Base-by-base conservation (phyloP, 2,797 vertebrate genomes). In the Poecilia velifera region DNA sequence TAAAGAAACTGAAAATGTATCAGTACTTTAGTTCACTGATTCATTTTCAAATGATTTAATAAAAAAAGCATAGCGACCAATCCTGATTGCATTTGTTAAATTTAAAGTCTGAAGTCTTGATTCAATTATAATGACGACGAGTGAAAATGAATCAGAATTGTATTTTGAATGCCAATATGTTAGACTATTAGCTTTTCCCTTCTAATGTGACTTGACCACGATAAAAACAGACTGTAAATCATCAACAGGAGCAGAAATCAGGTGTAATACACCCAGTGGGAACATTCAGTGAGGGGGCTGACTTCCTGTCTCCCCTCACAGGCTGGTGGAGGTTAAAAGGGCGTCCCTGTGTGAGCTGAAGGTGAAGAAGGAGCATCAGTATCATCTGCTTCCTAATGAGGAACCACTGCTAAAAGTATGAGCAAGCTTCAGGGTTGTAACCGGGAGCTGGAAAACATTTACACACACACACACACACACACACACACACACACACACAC, bases 351-450 rank as follows among this genome's bases (percentile, higher is more conserved):
- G 86, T 88, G 84, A 82, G 86, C 79, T 22, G 25, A 72, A 86
- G 85, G 83, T 74, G 71, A 77, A 83, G 75, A 86, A 62, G 76
- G 74, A 70, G 80, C 86, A 75, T 76, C 75, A 88, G 90, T 82
- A 88, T 89, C 78, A 91, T 93, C 88, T 86, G 84, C 83, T 80
- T 89, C 78, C 89, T 92, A 91, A 93, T 94, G 90, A 93, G 90
- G 88, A 91, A 87, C 81, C 84, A 71, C 79, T 89, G 88, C 89
- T 87, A 76, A 87, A 28, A 86, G 85, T 82, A 77, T 28, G 72
- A 84, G 73, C 77, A 62, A 36, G 82, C 74, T 80, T 88, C 82
- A 78, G 82, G 85, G 83, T 77, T 79, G 46, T 68, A 83, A 82
- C 76, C 86, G 77, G 75, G 89, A 83, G 76, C 83, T 78, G 81